Base-by-base conservation (phyloP, 2,113 vertebrate genomes). In the Apeltes quadracus region DNA sequence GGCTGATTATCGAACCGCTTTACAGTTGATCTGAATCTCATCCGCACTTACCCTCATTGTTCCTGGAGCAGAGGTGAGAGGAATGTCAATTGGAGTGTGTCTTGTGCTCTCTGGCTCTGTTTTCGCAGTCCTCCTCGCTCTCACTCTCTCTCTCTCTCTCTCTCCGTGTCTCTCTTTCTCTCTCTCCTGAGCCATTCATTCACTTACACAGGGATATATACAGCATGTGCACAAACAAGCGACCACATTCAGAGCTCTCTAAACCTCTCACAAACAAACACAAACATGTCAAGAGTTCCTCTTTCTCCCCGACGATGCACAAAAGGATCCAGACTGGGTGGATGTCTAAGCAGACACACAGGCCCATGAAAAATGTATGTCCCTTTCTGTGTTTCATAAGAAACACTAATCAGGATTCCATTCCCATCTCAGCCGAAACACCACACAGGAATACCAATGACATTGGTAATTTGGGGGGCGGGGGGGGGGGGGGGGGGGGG, bases 331-430 rank as follows among this genome's bases (percentile, higher is more conserved):
- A 72, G 77, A 72, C 68, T 72, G 39, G 1, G 51, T 86, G 80
- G 58, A 62, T 73, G 72, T 81, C 72, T 61, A 68, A 82, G 83
- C 87, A 87, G 88, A 88, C 84, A 61, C 29, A n/a, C 54, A 23
- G 72, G 63, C 73, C 79, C 84, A 92, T 91, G 87, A 93, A 93
- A 93, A 91, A 94, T 93, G 87, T 84, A 93, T 91, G 84, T 81
- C 74, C 78, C 71, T 85, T 85, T 82, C 61, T 67, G 81, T 75
- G 58, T 89, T 92, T 91, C 85, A 89, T 88, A 90, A 90, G 85
- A 91, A 89, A 76, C 75, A 44, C 81, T 92, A 89, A 89, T 92
- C 79, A 51, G 76, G 76, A 92, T 92, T 89, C 89, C 56, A 64
- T 76, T 83, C 85, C 88, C 75, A 82, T 88, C 84, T 74, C 87